Evolutionary conservation across 2,888 invertebrate genomes (phyloP).

Genomic region (Galerucella nymphaeae): DNA sequence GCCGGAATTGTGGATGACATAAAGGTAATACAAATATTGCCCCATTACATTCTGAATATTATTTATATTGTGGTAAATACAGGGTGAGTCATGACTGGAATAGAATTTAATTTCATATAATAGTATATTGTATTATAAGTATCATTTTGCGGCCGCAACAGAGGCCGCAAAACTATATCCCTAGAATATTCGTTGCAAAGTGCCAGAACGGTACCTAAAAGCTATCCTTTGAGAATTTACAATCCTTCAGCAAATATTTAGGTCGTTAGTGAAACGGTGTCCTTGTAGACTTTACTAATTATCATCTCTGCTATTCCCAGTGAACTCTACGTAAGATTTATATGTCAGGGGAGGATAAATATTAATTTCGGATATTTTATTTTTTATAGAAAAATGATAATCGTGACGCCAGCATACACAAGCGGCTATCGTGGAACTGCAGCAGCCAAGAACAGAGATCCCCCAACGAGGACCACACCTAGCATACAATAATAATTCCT

Average conservation of each 20-base stretch:
- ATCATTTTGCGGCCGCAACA: too few species aligned
- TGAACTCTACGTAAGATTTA: neutral
- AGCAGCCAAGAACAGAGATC: slow-evolving; percentile 58
- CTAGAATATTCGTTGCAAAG: neutral
- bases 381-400: slow-evolving; percentile 65
- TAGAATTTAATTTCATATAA: too few species aligned
- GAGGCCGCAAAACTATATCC: neutral
- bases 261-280: neutral
- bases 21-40: slow-evolving; percentile 59
- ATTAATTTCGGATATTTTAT: slow-evolving; percentile 17
- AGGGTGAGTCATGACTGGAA: too few species aligned
- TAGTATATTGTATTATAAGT: too few species aligned
- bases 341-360: too few species aligned
- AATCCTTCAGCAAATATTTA: neutral
- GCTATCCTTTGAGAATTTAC: neutral
- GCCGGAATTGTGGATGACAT: slow-evolving; percentile 76
- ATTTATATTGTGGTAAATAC: neutral
- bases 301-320: neutral
- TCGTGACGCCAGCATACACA: slow-evolving; percentile 69
- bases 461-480: slow-evolving; percentile 62
- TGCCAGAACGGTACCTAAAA: neutral
- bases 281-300: neutral
- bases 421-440: slow-evolving; percentile 73
- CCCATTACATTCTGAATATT: neutral
- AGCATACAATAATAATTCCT: slow-evolving; percentile 60